phyloP scores from a whole-genome alignment of 2,888 invertebrate genomes.

The Phrixothrix hirtus region DNA sequence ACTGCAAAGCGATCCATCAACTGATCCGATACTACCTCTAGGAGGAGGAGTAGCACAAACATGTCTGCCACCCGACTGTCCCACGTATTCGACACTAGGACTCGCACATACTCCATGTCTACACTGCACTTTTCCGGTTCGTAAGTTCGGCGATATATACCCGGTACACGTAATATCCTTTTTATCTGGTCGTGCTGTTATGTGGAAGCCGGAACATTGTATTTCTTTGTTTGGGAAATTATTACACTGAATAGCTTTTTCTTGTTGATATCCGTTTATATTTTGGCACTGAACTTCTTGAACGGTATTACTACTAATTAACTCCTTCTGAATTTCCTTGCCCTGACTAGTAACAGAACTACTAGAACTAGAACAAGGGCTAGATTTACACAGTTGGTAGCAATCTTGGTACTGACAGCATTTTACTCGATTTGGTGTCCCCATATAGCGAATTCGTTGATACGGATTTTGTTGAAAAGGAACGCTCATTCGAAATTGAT shows the following conservation, averaged over 20 bases:
- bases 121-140: constrained; percentile 44
- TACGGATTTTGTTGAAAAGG: constrained; percentile 55
- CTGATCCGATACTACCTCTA: constrained; percentile 47
- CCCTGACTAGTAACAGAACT: constrained; percentile 58
- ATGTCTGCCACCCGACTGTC: constrained; percentile 65
- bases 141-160: constrained; percentile 47
- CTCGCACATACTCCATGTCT: constrained; percentile 59
- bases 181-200: constrained; percentile 38
- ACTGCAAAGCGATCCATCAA: constrained; percentile 44
- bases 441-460: constrained; percentile 49
- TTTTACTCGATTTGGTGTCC: constrained; percentile 51
- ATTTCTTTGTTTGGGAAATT: constrained; percentile 41
- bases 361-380: constrained; percentile 59
- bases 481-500: constrained; percentile 57
- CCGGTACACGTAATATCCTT: constrained; percentile 42
- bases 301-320: constrained; percentile 24
- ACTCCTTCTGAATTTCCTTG: constrained; percentile 45
- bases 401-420: constrained; percentile 54
- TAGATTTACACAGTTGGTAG: constrained; percentile 52
- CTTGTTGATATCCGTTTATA: constrained; percentile 48
- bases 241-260: constrained; percentile 56
- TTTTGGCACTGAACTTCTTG: constrained; percentile 55
- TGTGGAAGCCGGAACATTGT: constrained; percentile 46
- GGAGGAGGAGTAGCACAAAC: constrained; percentile 55
- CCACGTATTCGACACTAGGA: constrained; percentile 63